These are phyloP conservation scores for Rhimphoctona megacephalus DNA, from an alignment of 2,888 invertebrate species.

Conservation along the genomic window DNA sequence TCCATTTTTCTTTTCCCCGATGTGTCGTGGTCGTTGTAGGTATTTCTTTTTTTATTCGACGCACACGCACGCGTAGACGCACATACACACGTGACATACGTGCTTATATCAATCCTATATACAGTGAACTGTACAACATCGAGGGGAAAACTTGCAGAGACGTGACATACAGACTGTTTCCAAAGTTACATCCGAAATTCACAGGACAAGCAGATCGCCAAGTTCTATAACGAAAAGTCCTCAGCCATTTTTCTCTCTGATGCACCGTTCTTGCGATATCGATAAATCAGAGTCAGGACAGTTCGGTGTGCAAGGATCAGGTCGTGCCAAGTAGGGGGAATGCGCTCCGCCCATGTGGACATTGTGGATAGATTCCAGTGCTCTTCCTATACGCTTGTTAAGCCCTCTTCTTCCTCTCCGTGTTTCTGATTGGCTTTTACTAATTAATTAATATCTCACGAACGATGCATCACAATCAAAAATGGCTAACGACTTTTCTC, in stretches of 20 bases:
- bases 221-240: neutral
- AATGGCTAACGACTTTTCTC: too few relatives aligned
- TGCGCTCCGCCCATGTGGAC: too few relatives aligned
- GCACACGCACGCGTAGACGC: neutral
- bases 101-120: slow-evolving; percentile 6
- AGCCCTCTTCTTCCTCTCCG: too few relatives aligned
- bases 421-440: too few relatives aligned
- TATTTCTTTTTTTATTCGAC: slow-evolving; percentile 36
- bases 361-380: too few relatives aligned
- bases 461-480: too few relatives aligned
- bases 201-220: neutral
- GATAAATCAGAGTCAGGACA: too few relatives aligned
- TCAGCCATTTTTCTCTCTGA: neutral
- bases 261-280: too few relatives aligned
- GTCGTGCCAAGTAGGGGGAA: too few relatives aligned
- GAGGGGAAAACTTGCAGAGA: slow-evolving; percentile 16
- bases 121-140: neutral
- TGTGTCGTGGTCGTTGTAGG: slow-evolving; percentile 58
- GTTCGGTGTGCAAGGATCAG: too few relatives aligned
- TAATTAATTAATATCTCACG: too few relatives aligned
- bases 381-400: too few relatives aligned
- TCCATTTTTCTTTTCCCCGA: slow-evolving; percentile 28
- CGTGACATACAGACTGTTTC: slow-evolving; percentile 8
- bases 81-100: neutral
- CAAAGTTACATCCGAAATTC: neutral